Conservation (phyloP, 1,140 invertebrate genomes). For the Ectropis grisescens region DNA sequence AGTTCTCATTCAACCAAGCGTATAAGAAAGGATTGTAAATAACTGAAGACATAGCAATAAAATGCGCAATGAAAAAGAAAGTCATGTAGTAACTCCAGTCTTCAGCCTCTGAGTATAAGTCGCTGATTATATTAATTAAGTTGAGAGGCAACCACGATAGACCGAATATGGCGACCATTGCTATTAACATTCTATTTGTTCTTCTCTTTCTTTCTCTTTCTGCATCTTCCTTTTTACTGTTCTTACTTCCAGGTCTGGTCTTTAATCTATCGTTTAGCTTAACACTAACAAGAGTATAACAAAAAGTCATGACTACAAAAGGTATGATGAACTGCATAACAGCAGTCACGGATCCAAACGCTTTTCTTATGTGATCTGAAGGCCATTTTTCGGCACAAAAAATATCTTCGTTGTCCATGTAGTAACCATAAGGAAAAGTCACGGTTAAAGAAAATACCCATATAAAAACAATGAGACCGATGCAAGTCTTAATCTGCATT, state of each 20-base stretch:
- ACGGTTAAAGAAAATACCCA: constrained; percentile 91
- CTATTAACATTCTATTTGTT: constrained; percentile 96
- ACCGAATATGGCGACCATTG: constrained; percentile 96
- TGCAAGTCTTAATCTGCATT: constrained; percentile 88
- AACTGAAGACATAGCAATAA: constrained; percentile 95
- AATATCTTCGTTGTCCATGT: constrained; percentile 61
- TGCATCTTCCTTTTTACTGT: constrained; percentile 81
- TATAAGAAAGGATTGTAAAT: constrained; percentile 95
- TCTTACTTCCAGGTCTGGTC: constrained; percentile 81
- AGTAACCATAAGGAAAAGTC: constrained; percentile 89
- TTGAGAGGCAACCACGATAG: constrained; percentile 96
- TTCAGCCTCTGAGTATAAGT: constrained; percentile 78
- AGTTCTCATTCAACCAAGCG: constrained; percentile 98
- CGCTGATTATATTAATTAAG: constrained; percentile 88
- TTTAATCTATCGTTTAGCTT: constrained; percentile 85
- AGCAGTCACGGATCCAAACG: constrained; percentile 89
- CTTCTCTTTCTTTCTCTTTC: constrained; percentile 79
- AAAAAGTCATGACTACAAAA: constrained; percentile 94
- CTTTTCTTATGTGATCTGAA: constrained; percentile 77
- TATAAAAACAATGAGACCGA: constrained; percentile 87
- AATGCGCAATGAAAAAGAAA: constrained; percentile 90
- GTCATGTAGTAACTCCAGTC: constrained; percentile 88
- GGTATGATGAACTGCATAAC: constrained; percentile 94
- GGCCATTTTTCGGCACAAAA: constrained; percentile 92
- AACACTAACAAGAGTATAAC: constrained; percentile 92